phyloP scores from a whole-genome alignment of 2,888 invertebrate species.

The Drosophila greeni region DNA sequence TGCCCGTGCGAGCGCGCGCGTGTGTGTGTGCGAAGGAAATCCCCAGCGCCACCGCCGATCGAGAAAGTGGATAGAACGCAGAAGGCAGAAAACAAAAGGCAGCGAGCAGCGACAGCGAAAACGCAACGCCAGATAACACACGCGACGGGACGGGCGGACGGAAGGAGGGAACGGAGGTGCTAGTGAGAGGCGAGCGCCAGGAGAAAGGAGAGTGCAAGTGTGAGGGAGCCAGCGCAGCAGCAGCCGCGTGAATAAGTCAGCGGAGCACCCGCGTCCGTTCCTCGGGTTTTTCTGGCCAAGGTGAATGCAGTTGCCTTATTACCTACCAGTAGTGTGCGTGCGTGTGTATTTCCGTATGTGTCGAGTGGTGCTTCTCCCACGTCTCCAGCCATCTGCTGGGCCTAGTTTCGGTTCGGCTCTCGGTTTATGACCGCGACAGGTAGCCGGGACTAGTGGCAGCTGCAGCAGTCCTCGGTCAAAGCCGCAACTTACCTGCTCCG shows the following conservation, averaged over 20 bases:
- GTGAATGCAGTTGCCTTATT: slow-evolving; percentile 51
- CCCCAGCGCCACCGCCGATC: slow-evolving; percentile 20
- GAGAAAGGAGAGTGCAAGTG: slow-evolving; percentile 44
- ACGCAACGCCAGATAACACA: slow-evolving; percentile 46
- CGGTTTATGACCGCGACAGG: slow-evolving; percentile 48
- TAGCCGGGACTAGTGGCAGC: slow-evolving; percentile 28
- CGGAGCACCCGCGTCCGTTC: slow-evolving; percentile 59
- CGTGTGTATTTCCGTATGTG: slow-evolving; percentile 1
- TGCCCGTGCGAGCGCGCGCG: slow-evolving; percentile 46
- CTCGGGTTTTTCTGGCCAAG: slow-evolving; percentile 43
- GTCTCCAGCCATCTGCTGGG: slow-evolving; percentile 20
- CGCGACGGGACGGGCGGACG: slow-evolving; percentile 55
- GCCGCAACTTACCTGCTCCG: slow-evolving; percentile 25
- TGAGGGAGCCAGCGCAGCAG: slow-evolving; percentile 60
- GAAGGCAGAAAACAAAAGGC: slow-evolving; percentile 18
- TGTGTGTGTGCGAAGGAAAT: slow-evolving; percentile 47
- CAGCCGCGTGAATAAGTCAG: slow-evolving; percentile 66
- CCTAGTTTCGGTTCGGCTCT: slow-evolving; percentile 7
- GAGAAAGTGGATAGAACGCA: slow-evolving; percentile 21
- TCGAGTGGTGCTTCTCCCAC: slow-evolving; percentile 13
- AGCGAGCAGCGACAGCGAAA: slow-evolving; percentile 20
- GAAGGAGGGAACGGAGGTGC: slow-evolving; percentile 42
- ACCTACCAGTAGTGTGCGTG: slow-evolving; percentile 10
- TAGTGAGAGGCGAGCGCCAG: slow-evolving; percentile 17
- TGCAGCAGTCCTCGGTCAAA: not conserved